Evolutionary conservation across 2,888 invertebrate species (phyloP).

Genomic region (Stictocephala bisonia): DNA sequence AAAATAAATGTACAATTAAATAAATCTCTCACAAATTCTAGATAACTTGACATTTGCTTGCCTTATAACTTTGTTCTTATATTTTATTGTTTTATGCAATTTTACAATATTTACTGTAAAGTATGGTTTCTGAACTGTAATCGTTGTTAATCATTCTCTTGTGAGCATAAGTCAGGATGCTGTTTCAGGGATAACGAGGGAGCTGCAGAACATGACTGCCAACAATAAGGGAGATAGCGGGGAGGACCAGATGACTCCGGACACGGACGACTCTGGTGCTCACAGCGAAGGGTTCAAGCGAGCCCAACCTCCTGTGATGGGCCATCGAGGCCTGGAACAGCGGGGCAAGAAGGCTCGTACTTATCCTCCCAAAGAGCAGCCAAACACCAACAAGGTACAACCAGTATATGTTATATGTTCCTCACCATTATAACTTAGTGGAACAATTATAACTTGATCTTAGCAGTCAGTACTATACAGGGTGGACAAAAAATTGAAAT

Average conservation of each 20-base stretch:
- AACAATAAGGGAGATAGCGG: constrained; percentile 68
- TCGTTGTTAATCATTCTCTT: too few species aligned
- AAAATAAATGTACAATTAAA: too few species aligned
- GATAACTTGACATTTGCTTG: background rate
- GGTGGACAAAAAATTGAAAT: too few species aligned
- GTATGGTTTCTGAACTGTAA: too few species aligned
- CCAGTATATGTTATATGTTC: too few species aligned
- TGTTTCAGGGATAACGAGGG: constrained; percentile 65
- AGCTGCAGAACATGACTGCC: constrained; percentile 61
- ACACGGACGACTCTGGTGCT: constrained; percentile 77
- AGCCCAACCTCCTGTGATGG: constrained; percentile 68
- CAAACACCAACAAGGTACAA: constrained; percentile 43
- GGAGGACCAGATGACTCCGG: constrained; percentile 77
- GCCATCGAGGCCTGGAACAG: constrained; percentile 71
- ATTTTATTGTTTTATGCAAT: background rate
- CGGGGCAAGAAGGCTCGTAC: constrained; percentile 74
- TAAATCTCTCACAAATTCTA: background rate
- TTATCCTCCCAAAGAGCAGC: constrained; percentile 69
- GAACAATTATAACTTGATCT: too few species aligned
- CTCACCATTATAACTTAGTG: too few species aligned
- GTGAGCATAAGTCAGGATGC: too few species aligned
- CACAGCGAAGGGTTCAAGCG: constrained; percentile 68
- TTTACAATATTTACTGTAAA: too few species aligned
- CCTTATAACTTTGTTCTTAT: background rate
- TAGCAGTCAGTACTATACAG: too few species aligned